Percentiles rank a stretch among this genome's conserved stretches.
These are phyloP conservation scores for Melanostoma scalare DNA, from an alignment of 2,888 invertebrate species.

Conservation along the genomic window DNA sequence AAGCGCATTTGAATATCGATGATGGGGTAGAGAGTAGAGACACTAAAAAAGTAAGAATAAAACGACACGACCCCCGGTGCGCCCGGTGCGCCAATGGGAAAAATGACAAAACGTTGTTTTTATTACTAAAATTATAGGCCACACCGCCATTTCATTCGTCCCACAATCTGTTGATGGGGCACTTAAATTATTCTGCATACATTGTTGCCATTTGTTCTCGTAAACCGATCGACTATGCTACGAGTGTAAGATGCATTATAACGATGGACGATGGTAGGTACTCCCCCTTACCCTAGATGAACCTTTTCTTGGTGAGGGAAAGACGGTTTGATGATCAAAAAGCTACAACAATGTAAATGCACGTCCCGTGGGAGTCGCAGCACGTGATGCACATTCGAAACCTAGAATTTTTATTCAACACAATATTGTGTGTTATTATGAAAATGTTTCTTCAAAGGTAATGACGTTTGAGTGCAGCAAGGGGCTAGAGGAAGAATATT, in stretches of 20 bases:
- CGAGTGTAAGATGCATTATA: slow-evolving; percentile 15
- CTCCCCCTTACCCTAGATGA: slow-evolving; percentile 8
- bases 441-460: slow-evolving; percentile 16
- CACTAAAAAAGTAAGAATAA: slow-evolving; percentile 22
- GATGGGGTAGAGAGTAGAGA: slow-evolving; percentile 48
- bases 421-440: slow-evolving; percentile 25
- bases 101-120: slow-evolving; percentile 62
- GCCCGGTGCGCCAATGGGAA: not conserved
- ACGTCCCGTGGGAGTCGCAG: slow-evolving; percentile 48
- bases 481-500: not conserved
- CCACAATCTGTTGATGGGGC: slow-evolving; percentile 45
- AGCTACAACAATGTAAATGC: slow-evolving; percentile 15
- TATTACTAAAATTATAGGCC: slow-evolving; percentile 67
- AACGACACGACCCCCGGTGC: slow-evolving; percentile 17
- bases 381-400: slow-evolving; percentile 41
- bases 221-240: not conserved
- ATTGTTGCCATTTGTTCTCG: slow-evolving; percentile 35
- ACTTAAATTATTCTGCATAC: slow-evolving; percentile 54
- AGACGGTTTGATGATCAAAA: slow-evolving; percentile 44
- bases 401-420: slow-evolving; percentile 24
- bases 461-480: not conserved
- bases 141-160: slow-evolving; percentile 39
- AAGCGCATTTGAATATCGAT: slow-evolving; percentile 39
- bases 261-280: slow-evolving; percentile 33
- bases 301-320: slow-evolving; percentile 10